Evolutionary conservation across 2,888 invertebrate genomes (phyloP).

Genomic region (Pardosa pseudoannulata): DNA sequence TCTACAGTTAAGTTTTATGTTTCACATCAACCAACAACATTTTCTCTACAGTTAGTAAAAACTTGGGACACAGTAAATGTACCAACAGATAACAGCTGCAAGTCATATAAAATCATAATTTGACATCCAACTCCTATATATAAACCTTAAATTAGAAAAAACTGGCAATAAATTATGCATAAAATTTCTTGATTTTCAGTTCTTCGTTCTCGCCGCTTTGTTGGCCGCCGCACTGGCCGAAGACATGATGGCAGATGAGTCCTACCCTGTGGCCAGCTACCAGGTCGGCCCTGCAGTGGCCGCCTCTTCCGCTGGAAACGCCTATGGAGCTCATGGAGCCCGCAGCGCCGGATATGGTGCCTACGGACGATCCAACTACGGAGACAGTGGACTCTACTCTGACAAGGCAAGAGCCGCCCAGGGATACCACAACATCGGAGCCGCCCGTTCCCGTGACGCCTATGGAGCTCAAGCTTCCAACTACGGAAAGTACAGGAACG

Average conservation of each 20-base stretch:
- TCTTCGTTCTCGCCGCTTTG: constrained; percentile 20
- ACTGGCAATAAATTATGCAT: too few species aligned
- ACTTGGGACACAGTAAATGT: too few species aligned
- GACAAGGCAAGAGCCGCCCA: constrained; percentile 53
- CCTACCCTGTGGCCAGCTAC: constrained; percentile 49
- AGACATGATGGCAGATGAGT: constrained; percentile 36
- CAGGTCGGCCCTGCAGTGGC: constrained; percentile 35
- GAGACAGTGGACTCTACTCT: constrained; percentile 62
- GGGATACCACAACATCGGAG: constrained; percentile 56
- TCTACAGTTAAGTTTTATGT: too few species aligned
- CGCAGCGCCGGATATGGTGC: constrained; percentile 48
- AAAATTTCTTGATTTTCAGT: too few species aligned
- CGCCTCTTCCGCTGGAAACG: constrained; percentile 44
- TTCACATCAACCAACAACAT: too few species aligned
- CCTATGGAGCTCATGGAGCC: constrained; percentile 53
- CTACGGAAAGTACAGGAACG: constrained; percentile 60
- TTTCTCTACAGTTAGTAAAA: too few species aligned
- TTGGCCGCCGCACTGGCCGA: constrained; percentile 54
- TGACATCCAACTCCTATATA: too few species aligned
- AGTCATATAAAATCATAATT: too few species aligned
- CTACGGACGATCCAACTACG: constrained; percentile 45
- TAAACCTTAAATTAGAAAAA: too few species aligned
- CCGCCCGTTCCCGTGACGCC: constrained; percentile 42
- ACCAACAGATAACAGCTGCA: too few species aligned
- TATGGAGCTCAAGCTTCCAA: constrained; percentile 59